Conservation (phyloP, 2,888 invertebrate genomes). For the Thelaira solivaga region DNA sequence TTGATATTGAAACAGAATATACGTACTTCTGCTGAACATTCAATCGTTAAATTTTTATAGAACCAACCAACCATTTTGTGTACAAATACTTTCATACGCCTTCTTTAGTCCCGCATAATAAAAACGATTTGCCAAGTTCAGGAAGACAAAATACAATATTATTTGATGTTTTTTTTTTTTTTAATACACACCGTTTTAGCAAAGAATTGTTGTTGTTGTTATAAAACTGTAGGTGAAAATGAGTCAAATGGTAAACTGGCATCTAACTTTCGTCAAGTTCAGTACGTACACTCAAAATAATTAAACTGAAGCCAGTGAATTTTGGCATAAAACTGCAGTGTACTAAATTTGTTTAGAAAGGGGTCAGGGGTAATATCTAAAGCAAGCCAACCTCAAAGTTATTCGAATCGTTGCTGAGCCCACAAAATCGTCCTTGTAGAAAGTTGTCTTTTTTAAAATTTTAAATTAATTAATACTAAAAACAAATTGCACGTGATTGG, state of each 20-base stretch:
- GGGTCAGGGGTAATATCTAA: no score
- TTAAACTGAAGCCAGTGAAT: no score
- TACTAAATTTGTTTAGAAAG: no score
- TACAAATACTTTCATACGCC: constrained; percentile 21
- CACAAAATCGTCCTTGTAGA: no score
- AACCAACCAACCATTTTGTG: no score
- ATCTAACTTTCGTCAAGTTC: constrained; percentile 25
- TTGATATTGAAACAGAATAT: neutral
- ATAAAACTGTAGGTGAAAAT: constrained; percentile 54
- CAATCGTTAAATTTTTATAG: neutral
- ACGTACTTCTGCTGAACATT: neutral
- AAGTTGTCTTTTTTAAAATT: no score
- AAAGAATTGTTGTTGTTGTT: constrained; percentile 12
- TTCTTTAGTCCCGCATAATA: constrained; percentile 13
- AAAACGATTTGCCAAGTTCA: constrained; percentile 34
- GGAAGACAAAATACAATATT: constrained; percentile 34
- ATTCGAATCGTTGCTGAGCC: no score
- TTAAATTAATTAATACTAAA: no score
- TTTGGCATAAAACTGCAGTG: no score
- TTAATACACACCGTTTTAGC: neutral
- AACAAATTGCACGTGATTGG: no score
- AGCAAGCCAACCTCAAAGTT: no score
- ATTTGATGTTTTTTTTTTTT: neutral
- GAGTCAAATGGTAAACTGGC: constrained; percentile 18
- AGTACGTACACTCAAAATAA: constrained; percentile 11